phyloP scores from a whole-genome alignment of 2,888 invertebrate species.

The Poecilobothrus nobilitatus region DNA sequence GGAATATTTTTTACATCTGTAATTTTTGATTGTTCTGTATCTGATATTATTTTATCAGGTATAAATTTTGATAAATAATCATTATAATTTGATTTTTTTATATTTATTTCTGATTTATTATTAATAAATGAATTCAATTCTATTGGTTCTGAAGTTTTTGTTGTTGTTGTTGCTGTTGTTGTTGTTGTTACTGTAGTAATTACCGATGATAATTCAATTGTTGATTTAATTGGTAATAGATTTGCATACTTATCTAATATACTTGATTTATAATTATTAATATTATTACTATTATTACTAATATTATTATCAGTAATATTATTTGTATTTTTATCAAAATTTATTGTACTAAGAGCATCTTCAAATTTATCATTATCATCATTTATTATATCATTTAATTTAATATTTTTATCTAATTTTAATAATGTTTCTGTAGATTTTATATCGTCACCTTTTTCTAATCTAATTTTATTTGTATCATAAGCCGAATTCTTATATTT shows the following conservation, averaged over 20 bases:
- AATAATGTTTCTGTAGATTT: neutral
- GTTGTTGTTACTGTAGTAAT: constrained; percentile 18
- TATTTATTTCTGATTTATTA: no score
- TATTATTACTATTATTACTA: neutral
- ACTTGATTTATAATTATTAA: neutral
- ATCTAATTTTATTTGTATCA: neutral
- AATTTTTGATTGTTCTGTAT: neutral
- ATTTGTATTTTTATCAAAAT: neutral
- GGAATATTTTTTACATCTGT: no score
- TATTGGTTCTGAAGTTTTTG: neutral
- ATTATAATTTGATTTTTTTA: no score
- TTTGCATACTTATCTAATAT: neutral
- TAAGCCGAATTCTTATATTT: constrained; percentile 1
- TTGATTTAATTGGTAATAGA: neutral
- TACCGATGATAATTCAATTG: neutral
- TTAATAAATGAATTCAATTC: neutral
- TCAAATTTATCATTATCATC: constrained; percentile 10
- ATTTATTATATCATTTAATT: neutral
- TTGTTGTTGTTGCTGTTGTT: constrained; percentile 7
- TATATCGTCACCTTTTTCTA: neutral
- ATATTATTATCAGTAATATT: neutral
- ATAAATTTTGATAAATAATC: neutral
- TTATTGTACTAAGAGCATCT: constrained; percentile 8
- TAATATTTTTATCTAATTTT: neutral
- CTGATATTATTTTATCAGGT: constrained; percentile 4